These are phyloP conservation scores for Percopsis omiscomaycus DNA, from an alignment of 2,797 vertebrate species.

Conservation along the genomic window DNA sequence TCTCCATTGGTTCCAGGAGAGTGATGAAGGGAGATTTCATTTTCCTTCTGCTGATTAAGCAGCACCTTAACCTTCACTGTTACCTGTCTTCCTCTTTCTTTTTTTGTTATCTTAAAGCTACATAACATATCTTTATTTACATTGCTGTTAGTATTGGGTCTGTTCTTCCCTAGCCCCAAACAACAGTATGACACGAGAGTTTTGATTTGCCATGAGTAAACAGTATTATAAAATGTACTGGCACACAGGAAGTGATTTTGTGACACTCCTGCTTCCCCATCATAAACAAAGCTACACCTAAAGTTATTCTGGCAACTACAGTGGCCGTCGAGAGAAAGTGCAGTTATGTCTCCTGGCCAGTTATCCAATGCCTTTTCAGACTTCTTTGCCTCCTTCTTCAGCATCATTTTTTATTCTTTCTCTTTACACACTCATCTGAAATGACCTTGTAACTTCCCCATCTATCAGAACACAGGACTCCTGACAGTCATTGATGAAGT, in stretches of 20 bases:
- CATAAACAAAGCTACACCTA: too few relatives aligned
- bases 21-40: slow-evolving; percentile 30
- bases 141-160: too few relatives aligned
- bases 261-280: too few relatives aligned
- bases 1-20: slow-evolving; percentile 45
- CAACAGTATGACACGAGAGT: too few relatives aligned
- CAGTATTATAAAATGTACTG: too few relatives aligned
- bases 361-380: background rate
- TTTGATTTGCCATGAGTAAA: too few relatives aligned
- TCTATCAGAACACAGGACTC: background rate
- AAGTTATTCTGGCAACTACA: too few relatives aligned
- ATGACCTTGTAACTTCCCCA: slow-evolving; percentile 14
- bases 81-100: background rate
- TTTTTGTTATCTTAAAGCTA: background rate
- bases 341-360: too few relatives aligned
- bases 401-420: background rate
- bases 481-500: slow-evolving; percentile 13
- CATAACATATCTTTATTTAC: too few relatives aligned
- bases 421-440: background rate
- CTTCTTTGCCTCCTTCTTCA: slow-evolving; percentile 3
- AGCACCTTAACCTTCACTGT: slow-evolving; percentile 10
- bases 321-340: too few relatives aligned
- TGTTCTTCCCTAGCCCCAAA: too few relatives aligned
- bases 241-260: too few relatives aligned
- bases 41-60: slow-evolving; percentile 50